phyloP scores from a whole-genome alignment of 1,140 invertebrate genomes.

The Vanessa tameamea region DNA sequence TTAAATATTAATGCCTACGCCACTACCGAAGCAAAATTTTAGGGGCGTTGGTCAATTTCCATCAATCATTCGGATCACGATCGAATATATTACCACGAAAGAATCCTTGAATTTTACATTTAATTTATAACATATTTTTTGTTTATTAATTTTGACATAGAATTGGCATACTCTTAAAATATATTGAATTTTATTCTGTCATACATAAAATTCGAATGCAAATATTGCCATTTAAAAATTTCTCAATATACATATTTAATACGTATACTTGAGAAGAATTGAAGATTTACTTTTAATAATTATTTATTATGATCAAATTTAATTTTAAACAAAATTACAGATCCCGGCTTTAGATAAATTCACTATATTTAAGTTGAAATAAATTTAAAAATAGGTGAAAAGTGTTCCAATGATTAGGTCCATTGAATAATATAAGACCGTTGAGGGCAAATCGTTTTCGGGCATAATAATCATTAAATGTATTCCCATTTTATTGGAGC shows the following conservation, averaged over 20 bases:
- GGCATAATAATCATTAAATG: slow-evolving; percentile 79
- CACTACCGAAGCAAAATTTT: slow-evolving; percentile 43
- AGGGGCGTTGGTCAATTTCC: slow-evolving; percentile 47
- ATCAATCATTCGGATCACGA: slow-evolving; percentile 59
- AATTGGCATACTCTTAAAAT: background rate
- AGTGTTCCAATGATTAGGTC: slow-evolving; percentile 61
- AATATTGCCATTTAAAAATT: too few species aligned
- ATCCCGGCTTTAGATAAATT: slow-evolving; percentile 15
- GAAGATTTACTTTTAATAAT: background rate
- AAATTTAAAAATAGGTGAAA: slow-evolving; percentile 63
- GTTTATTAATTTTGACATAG: slow-evolving; percentile 17
- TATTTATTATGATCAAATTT: background rate
- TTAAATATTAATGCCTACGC: slow-evolving; percentile 61
- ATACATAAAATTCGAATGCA: background rate
- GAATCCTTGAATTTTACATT: slow-evolving; percentile 34
- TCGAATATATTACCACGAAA: slow-evolving; percentile 55
- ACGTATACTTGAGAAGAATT: background rate
- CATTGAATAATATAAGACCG: slow-evolving; percentile 61
- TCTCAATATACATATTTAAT: too few species aligned
- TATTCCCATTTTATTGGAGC: slow-evolving; percentile 75
- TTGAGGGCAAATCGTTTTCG: slow-evolving; percentile 70
- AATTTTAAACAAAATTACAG: slow-evolving; percentile 1
- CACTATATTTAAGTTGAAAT: slow-evolving; percentile 32
- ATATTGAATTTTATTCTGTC: background rate
- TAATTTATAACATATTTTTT: slow-evolving; percentile 29